Evolutionary conservation across 1,140 invertebrate genomes (phyloP), one percentile per base, ranked within the genome.

Genomic region (Hyphantria cunea): DNA sequence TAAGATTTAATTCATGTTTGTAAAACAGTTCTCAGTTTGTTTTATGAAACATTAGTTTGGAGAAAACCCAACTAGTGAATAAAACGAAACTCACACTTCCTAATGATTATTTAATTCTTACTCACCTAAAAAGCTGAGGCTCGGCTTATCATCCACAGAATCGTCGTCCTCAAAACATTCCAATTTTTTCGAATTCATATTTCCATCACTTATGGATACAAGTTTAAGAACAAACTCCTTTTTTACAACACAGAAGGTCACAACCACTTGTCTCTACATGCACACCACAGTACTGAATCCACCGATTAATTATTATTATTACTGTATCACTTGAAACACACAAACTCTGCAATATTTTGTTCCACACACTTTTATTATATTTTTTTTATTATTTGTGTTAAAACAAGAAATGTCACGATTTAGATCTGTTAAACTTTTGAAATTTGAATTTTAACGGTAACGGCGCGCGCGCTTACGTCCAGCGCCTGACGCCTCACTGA

Each of bases 171-270:
- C 80, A 47, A 84, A 84, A 71, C 85, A 89, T 75, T 90, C 88
- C 79, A 90, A 68, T 74, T 90, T 90, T 85, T 90, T 90, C 55
- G 88, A 84, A 89, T 90, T 90, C 88, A 90, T 90, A 37, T 50
- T 74, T 78, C 65, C 66, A 73, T 70, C 71, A 74, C 68, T 70
- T 60, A 61, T 68, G 62, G 50, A 56, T 50, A 56, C 68, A 64
- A 69, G 65, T 72, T 69, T 78, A 48, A 66, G 52, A 69, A 70
- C 67, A 79, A 68, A 75, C 67, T 78, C 78, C 78, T 74, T 72
- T 72, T 72, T 74, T 64, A 62, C 34, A 67, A 66, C 74, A 70
- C 60, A 66, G 71, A 76, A 76, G 76, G 74, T 77, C 77, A 78
- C 78, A 76, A 74, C 62, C 79, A 84, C 81, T 80, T 75, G 78